Evolutionary conservation across 2,113 vertebrate species (phyloP), one percentile per base, ranked within the genome.

Genomic region (Leucopsar rothschildi): DNA sequence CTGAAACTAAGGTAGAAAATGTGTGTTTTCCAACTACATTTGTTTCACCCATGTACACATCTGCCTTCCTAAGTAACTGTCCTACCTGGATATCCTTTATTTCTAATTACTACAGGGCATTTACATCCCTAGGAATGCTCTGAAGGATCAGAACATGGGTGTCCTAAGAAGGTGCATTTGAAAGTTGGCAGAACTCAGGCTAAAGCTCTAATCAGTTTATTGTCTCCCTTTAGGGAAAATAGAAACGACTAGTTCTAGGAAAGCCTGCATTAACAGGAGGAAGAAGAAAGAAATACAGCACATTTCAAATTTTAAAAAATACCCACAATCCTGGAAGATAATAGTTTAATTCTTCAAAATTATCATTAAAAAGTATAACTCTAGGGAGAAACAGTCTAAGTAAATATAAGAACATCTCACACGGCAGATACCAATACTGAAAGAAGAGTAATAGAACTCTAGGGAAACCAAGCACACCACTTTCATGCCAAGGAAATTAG

Each of bases 401-500:
- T 24, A 66, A 82, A 52, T 14, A 49, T 33, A n/a, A 45, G 21
- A 56, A 60, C 28, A 49, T 14, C 9, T 56, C 78, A 12, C 28
- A 22, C 4, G 39, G 8, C 15, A 88, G 29, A 47, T 28, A 57
- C 15, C 0, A 10, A 28, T 25, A 39, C 42, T 40, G 24, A 66
- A 64, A 85, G 44, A 44, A 35, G 5, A 71, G 53, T 7, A 83
- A 79, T 7, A 82, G 52, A 86, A 28, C 42, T 65, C 68, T 84
- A 6, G 31, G 45, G 35, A 66, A 95, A 76, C 73, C 24, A 49
- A 28, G 33, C 47, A 84, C 21, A 10, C 65, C 49, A 77, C 77
- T 95, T 86, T 80, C 55, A 75, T 37, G 21, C 81, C 52, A 94
- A 82, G 40, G 40, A 95, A 97, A 97, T 92, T 45, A 95, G 77